A percentile compares a stretch with the other conserved stretches of the same genome.
phyloP scores from a whole-genome alignment of 2,888 invertebrate genomes.

The Phyllotreta striolata region DNA sequence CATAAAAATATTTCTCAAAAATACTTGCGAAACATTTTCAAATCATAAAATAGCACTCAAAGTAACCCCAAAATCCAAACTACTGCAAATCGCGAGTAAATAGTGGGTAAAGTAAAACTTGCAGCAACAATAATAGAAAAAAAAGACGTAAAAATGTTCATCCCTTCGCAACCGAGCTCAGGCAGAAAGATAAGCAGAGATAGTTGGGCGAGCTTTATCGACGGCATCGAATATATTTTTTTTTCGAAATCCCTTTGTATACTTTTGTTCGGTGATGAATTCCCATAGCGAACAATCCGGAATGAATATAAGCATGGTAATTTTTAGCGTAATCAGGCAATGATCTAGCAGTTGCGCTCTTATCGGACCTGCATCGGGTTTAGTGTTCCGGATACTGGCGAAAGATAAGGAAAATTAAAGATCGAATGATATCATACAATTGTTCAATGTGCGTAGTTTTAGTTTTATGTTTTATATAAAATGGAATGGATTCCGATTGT shows the following conservation, averaged over 20 bases:
- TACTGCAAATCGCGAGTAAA: not conserved
- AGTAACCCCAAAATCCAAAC: too few relatives aligned
- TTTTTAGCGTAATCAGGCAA: constrained; percentile 42
- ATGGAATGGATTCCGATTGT: constrained; percentile 27
- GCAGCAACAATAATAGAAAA: too few relatives aligned
- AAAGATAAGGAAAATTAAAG: constrained; percentile 55
- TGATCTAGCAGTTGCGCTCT: constrained; percentile 43
- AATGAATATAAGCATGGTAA: constrained; percentile 33
- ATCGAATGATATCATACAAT: constrained; percentile 48
- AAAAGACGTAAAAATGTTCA: not conserved
- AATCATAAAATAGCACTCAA: too few relatives aligned
- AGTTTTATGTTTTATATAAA: constrained; percentile 25
- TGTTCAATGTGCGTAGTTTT: constrained; percentile 38
- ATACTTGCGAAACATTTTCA: too few relatives aligned
- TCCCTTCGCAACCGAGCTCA: constrained; percentile 2
- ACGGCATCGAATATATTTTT: constrained; percentile 25
- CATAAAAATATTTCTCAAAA: too few relatives aligned
- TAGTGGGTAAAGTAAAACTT: too few relatives aligned
- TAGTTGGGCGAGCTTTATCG: constrained; percentile 3
- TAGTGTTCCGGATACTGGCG: constrained; percentile 48
- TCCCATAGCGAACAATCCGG: constrained; percentile 28
- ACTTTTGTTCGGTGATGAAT: constrained; percentile 29
- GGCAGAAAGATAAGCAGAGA: constrained; percentile 21
- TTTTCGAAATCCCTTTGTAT: constrained; percentile 31
- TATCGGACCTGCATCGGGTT: constrained; percentile 45